A percentile compares a stretch with the other conserved stretches of the same genome.
These are phyloP conservation scores for Melolontha melolontha DNA, from an alignment of 2,888 invertebrate genomes.

Conservation along the genomic window DNA sequence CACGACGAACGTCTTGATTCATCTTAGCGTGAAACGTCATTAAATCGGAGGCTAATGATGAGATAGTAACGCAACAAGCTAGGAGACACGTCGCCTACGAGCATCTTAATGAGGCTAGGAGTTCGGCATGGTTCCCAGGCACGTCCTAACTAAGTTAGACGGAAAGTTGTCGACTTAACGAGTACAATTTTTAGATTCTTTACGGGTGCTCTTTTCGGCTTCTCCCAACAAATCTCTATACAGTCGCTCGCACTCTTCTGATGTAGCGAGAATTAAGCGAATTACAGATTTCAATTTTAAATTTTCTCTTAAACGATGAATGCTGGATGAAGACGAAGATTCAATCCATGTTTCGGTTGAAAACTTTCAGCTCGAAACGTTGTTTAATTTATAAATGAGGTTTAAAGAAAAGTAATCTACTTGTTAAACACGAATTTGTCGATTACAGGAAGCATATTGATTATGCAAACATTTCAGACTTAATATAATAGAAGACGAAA, in stretches of 20 bases:
- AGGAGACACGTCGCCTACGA: slow-evolving; percentile 49
- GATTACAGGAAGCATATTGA: too few species aligned
- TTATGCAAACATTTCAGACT: too few species aligned
- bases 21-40: slow-evolving; percentile 59
- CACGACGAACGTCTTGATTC: slow-evolving; percentile 55
- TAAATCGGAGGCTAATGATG: slow-evolving; percentile 59
- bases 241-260: slow-evolving; percentile 41
- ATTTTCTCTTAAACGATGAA: slow-evolving; percentile 22
- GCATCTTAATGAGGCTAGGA: slow-evolving; percentile 39
- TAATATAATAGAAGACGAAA: too few species aligned
- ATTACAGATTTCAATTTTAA: slow-evolving; percentile 50
- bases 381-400: slow-evolving; percentile 38
- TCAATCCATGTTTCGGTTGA: slow-evolving; percentile 16
- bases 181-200: slow-evolving; percentile 61
- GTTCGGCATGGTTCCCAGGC: slow-evolving; percentile 40
- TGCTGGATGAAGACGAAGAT: slow-evolving; percentile 7
- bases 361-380: slow-evolving; percentile 16
- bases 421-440: slow-evolving; percentile 4
- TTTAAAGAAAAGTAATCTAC: background rate
- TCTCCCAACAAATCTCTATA: slow-evolving; percentile 52
- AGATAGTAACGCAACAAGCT: slow-evolving; percentile 49
- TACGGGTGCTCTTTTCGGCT: slow-evolving; percentile 30
- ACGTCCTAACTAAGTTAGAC: slow-evolving; percentile 47
- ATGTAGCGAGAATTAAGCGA: slow-evolving; percentile 54
- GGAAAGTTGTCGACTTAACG: slow-evolving; percentile 58